Conservation (phyloP, 2,113 vertebrate species). For the Serilophus lunatus region DNA sequence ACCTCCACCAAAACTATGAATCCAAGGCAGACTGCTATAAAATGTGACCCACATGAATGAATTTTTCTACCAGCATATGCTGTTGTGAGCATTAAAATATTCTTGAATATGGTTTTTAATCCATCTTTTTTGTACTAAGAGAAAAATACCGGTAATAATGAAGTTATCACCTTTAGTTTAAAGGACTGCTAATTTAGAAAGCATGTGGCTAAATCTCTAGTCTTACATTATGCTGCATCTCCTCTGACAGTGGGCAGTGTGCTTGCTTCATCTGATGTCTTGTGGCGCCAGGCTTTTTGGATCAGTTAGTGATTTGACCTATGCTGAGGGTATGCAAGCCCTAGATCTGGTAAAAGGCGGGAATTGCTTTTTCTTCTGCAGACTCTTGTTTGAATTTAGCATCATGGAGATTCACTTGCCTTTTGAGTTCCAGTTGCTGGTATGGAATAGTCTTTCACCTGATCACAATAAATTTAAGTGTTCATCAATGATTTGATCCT, state of each 20-base stretch:
- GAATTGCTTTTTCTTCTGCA: background rate
- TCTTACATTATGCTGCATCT: background rate
- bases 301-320: background rate
- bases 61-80: background rate
- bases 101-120: background rate
- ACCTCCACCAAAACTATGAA: background rate
- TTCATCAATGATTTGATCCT: background rate
- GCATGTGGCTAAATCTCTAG: background rate
- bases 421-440: background rate
- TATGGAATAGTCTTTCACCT: background rate
- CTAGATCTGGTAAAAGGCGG: background rate
- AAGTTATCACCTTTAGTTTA: background rate
- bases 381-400: background rate
- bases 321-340: background rate
- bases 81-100: background rate
- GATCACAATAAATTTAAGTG: background rate
- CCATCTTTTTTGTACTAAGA: background rate
- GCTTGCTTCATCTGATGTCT: accelerated
- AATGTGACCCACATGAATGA: background rate
- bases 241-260: background rate
- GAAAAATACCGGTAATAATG: background rate
- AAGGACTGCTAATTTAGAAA: background rate
- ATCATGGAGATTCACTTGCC: background rate
- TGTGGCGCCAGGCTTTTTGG: background rate
- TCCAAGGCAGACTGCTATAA: background rate